Conservation (phyloP, 2,888 invertebrate genomes). For the Metacarcinus magister region DNA sequence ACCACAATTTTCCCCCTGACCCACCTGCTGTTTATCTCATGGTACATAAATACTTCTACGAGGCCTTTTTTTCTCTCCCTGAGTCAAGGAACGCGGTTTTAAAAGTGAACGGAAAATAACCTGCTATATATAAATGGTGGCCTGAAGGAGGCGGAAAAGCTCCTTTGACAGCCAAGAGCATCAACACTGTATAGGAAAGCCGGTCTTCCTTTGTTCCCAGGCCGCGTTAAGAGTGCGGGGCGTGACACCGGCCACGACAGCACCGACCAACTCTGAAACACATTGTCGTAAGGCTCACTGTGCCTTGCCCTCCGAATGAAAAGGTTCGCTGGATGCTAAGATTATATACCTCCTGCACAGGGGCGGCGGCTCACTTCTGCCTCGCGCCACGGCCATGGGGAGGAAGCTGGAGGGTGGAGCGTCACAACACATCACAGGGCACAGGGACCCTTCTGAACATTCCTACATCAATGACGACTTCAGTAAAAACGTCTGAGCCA, state of each 20-base stretch:
- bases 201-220: conserved; percentile 5
- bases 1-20: not conserved
- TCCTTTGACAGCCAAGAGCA: not conserved
- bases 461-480: not conserved
- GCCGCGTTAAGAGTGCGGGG: not conserved
- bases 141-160: not conserved
- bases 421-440: not conserved
- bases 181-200: conserved; percentile 11
- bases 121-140: not conserved
- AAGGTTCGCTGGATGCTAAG: not conserved
- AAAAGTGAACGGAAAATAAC: not conserved
- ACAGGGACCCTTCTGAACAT: not conserved
- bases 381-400: not conserved
- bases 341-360: not conserved
- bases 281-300: not conserved
- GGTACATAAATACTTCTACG: not conserved
- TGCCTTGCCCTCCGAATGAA: not conserved
- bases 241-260: not conserved
- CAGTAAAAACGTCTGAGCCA: not conserved
- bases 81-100: not conserved
- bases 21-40: not conserved
- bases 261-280: not conserved
- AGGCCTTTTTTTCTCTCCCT: not conserved
- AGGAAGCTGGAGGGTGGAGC: not conserved
- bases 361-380: not conserved